Evolutionary conservation across 2,888 invertebrate species (phyloP), one percentile per base, ranked within the genome.

Genomic region (Biston stratarius): DNA sequence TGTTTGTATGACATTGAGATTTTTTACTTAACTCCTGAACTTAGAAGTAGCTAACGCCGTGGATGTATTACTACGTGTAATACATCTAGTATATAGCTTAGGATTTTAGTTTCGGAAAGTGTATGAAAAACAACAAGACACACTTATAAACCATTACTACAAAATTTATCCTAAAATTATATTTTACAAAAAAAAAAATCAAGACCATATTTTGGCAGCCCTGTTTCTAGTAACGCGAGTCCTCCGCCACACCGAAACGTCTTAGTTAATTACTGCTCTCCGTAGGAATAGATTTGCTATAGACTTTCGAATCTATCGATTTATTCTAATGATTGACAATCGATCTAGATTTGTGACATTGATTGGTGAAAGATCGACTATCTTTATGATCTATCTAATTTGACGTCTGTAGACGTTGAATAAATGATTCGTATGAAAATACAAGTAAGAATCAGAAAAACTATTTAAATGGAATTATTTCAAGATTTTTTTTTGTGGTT

Each of bases 191-290:
- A 9, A 24, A 48, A 11, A 33, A 24, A 11, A 33, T 24, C 9
- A 48, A 11, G 24, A 10, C 11, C 24, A 33, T 6, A 24, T n/a
- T 1, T 14, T 79, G 82, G 80, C 73, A 79, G 74, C 71, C 77
- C 77, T 79, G 83, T 12, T 40, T 87, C 87, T 83, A 83, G 89
- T 88, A 90, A 90, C 78, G 69, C 77, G 89, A 90, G 82, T 80
- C 71, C 77, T 61, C 67, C 77, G 75, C 78, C 80, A 78, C 82
- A 78, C 81, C 83, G 87, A 86, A 89, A 86, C 82, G 85, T 84
- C 84, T 83, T 78, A 76, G 80, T 83, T 86, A 83, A 85, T 86
- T 86, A 83, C 78, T 81, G 77, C 80, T 44, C 44, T 79, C 81
- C 79, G 80, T 82, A 80, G 82, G 78, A 83, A 82, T 84, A 84